Base-by-base conservation (phyloP, 2,797 vertebrate genomes). In the Pachyuromys duprasi region DNA sequence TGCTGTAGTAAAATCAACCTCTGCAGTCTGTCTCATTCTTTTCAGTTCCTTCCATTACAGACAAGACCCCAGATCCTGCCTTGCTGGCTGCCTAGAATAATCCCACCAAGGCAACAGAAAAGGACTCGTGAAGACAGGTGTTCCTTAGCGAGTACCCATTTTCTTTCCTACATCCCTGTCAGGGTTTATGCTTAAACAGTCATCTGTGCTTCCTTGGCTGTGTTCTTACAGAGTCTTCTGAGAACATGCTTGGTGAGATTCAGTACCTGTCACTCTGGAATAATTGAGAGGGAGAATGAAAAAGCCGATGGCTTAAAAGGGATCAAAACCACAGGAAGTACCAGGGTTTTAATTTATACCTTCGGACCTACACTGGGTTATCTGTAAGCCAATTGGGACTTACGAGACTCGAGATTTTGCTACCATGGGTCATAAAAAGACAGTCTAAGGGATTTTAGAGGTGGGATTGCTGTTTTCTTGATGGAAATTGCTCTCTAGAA, bases 231-330 rank as follows among this genome's bases (percentile, higher is more conserved):
- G 81, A 87, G 69, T 8, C 28, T 55, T 45, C 31, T 95, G 62
- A 55, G 17, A 63, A 83, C 5, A 63, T 72, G 67, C 31, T 31
- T 42, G 69, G 33, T 42, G 45, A 78, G 24, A 63, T 39, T 84
- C 28, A 88, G 42, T 57, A 69, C 4, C 45, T 49, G 36, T 63
- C 89, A 95, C 81, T 96, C 72, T 42, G 69, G 69, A 92, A 79
- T 75, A 93, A 93, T 57, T 80, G 60, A 42, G 31, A 28, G 26
- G 53, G 39, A 28, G 89, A 74, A 63, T 67, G 28, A 88, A 93
- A 91, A 86, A 5, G 18, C 31, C n/a, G 15, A 12, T 42, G 24
- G 55, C 49, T 91, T 78, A 69, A 90, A 88, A 93, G 45, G 45
- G 69, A 55, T 49, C 55, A 42, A 70, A 67, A 42, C 60, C 80